phyloP scores from a whole-genome alignment of 2,888 invertebrate species.

The Pycnomerus fuliginosus region DNA sequence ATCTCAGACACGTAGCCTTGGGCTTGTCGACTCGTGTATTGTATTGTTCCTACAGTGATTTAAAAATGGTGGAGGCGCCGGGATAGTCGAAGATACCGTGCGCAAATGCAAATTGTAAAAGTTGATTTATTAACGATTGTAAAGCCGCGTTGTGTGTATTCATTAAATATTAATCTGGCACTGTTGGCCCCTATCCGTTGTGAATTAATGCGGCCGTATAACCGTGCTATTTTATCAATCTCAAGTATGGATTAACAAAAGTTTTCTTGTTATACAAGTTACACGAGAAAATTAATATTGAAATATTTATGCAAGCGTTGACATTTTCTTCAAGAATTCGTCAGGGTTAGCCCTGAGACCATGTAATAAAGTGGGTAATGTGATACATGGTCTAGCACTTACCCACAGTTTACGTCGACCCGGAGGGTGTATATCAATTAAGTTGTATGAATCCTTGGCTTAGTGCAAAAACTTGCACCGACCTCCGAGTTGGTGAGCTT shows the following conservation, averaged over 20 bases:
- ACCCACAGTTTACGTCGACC: constrained; percentile 23
- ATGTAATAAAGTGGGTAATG: constrained; percentile 29
- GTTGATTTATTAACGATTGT: not conserved
- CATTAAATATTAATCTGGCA: constrained; percentile 8
- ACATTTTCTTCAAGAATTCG: constrained; percentile 8
- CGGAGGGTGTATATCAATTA: constrained; percentile 16
- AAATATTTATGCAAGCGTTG: constrained; percentile 10
- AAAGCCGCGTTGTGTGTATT: constrained; percentile 5
- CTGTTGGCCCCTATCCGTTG: too few species aligned
- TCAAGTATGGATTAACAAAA: constrained; percentile 12
- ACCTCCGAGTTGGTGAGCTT: not conserved
- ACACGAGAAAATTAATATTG: constrained; percentile 11
- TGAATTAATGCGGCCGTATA: too few species aligned
- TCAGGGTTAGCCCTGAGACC: constrained; percentile 6
- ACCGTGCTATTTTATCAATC: too few species aligned
- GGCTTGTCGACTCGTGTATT: too few species aligned
- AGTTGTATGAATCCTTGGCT: constrained; percentile 2
- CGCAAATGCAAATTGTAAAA: not conserved
- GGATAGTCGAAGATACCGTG: constrained; percentile 1
- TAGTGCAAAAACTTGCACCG: constrained; percentile 5
- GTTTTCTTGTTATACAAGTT: not conserved
- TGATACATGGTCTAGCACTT: constrained; percentile 32
- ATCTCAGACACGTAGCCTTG: too few species aligned
- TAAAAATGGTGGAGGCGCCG: constrained; percentile 10
- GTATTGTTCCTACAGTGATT: too few species aligned